Evolutionary conservation across 2,113 vertebrate genomes (phyloP), one percentile per base, ranked within the genome.

Genomic region (Platichthys stellatus): DNA sequence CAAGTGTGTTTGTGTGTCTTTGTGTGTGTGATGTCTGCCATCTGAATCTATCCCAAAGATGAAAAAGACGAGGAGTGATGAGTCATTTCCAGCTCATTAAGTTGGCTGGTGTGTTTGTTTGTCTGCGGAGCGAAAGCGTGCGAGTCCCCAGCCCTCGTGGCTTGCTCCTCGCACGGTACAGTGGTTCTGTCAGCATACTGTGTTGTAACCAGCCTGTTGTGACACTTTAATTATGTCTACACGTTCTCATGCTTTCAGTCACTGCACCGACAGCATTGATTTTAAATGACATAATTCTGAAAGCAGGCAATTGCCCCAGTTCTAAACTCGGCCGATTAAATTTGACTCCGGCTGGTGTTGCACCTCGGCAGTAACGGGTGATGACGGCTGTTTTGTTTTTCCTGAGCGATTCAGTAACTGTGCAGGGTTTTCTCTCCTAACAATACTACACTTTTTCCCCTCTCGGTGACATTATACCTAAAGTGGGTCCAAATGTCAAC

Each of bases 201-300:
- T 68, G 40, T 63, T 69, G 74, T 67, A 68, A 84, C 49, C 72
- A 66, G 72, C 26, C 58, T 53, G 74, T 74, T 74, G 71, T 81
- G 78, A 84, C 78, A 74, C n/a, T 85, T 85, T 76, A 81, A 85
- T 83, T 81, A 81, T 62, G 64, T 76, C 28, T 63, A 38, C 80
- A 35, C 45, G n/a, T 79, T 67, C 12, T 66, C 35, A 57, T 28
- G 60, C 23, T 76, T 11, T 0, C 40, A 75, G 78, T 85, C 75
- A 83, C 40, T 57, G 67, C 79, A 38, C 65, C 68, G 74, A 76
- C 74, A 76, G 63, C 21, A n/a, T 11, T 43, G 40, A 21, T 72
- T 45, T 51, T 51, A 43, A 71, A 72, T 10, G 0, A 65, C 45
- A 64, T 72, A 4, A 64, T 64, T 56, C 24, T 51, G 20, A 72